Base-by-base conservation (phyloP, 1,140 invertebrate species). In the Cotesia chilonis region DNA sequence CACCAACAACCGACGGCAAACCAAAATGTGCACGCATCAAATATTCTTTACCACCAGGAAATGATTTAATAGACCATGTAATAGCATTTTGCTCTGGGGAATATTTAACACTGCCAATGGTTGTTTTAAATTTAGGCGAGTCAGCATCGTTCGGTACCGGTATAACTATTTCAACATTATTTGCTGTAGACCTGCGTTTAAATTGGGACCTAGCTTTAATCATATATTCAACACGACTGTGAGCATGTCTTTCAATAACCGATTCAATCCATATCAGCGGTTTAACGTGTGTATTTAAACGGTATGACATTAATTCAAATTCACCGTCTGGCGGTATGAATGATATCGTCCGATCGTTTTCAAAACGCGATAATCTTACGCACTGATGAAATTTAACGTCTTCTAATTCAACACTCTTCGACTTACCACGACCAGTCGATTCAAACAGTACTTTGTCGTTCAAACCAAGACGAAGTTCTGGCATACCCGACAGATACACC, bases 381-480 rank as follows among this genome's bases (percentile, higher is more conserved):
- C 98, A 99, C 83, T 99, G 98, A 87, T 99, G 98, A 83, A 99
- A 99, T 85, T 99, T 99, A 0, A 99, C 97, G 88, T 99, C 98
- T 87, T 99, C 98, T 52, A 99, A 85, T 86, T 99, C 98, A 0
- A 99, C 98, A 20, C 97, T 98, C 86, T 99, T 99, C 20, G 95
- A 98, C 87, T 99, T 99, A 0, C 97, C 98, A 73, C 98, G 89
- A 1, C 98, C 98, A 17, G 97, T 99, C 73, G 95, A 98, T 85
- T 99, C 98, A 88, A 99, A 99, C 0, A 99, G 85, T 9, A 99
- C 97, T 89, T 99, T 99, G 83, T 99, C 98, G 84, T 99, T 99
- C 0, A 99, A 88, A 0, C 98, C 98, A 20, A 99, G 88, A 36
- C 98, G 90, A n/a, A 99, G 84, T 86, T 99, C 98, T 1, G 98